phyloP scores from a whole-genome alignment of 1,140 invertebrate genomes.

The Ptiloglossa arizonensis region DNA sequence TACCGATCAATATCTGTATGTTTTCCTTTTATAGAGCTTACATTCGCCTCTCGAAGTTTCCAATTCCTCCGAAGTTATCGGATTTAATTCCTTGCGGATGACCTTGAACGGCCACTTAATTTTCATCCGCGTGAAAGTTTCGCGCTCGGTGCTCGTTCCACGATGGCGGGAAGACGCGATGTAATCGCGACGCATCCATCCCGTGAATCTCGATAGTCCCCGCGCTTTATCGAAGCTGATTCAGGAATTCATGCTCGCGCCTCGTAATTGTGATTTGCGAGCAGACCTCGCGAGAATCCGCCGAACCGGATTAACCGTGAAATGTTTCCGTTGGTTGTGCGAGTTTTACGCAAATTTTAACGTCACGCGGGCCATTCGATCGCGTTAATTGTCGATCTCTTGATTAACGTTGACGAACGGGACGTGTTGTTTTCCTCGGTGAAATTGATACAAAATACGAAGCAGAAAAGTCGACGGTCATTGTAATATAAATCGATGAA shows the following conservation, averaged over 20 bases:
- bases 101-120: too few species aligned
- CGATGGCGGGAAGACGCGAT: not conserved
- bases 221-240: not conserved
- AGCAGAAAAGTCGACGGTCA: too few species aligned
- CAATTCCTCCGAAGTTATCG: too few species aligned
- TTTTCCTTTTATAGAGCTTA: too few species aligned
- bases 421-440: not conserved
- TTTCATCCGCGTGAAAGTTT: too few species aligned
- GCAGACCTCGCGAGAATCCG: not conserved
- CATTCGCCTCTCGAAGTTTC: too few species aligned
- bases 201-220: not conserved
- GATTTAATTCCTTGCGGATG: too few species aligned
- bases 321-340: slow-evolving; percentile 1
- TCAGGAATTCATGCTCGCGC: not conserved
- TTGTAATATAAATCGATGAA: too few species aligned
- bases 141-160: too few species aligned
- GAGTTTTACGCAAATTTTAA: not conserved
- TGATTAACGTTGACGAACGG: not conserved
- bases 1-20: too few species aligned
- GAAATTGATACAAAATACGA: not conserved
- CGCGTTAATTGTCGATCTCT: not conserved
- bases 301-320: not conserved
- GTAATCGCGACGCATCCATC: not conserved
- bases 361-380: not conserved
- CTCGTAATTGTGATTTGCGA: slow-evolving; percentile 10